phyloP scores from a whole-genome alignment of 2,888 invertebrate species.

The Parnassius orleans region DNA sequence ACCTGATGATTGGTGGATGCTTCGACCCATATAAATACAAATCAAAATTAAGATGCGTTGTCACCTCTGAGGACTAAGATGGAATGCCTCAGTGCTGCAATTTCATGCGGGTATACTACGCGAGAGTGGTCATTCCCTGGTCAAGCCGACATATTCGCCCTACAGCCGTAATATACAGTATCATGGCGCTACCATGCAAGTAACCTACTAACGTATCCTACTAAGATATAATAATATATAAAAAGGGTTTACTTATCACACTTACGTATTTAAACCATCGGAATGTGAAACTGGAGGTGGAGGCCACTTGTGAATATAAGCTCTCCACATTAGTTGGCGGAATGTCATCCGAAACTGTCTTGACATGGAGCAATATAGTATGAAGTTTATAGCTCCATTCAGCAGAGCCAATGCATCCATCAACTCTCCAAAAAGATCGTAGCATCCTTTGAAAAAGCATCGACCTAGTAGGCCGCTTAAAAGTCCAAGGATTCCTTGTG shows the following conservation, averaged over 20 bases:
- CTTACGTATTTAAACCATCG: slow-evolving; percentile 83
- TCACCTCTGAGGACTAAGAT: too few relatives aligned
- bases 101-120: too few relatives aligned
- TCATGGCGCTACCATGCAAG: too few relatives aligned
- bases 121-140: too few relatives aligned
- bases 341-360: slow-evolving; percentile 93
- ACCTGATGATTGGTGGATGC: too few relatives aligned
- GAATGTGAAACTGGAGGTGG: slow-evolving; percentile 81
- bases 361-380: slow-evolving; percentile 96
- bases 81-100: too few relatives aligned
- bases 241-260: background rate
- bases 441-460: slow-evolving; percentile 90
- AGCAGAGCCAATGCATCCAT: slow-evolving; percentile 94
- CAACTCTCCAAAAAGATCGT: slow-evolving; percentile 90
- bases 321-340: slow-evolving; percentile 85
- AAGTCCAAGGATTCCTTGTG: slow-evolving; percentile 88
- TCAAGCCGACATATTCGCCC: too few relatives aligned
- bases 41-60: too few relatives aligned
- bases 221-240: too few relatives aligned
- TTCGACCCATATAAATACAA: too few relatives aligned
- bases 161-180: too few relatives aligned
- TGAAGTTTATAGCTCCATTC: slow-evolving; percentile 96
- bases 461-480: slow-evolving; percentile 84
- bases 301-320: slow-evolving; percentile 81
- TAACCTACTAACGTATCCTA: too few relatives aligned